Evolutionary conservation across 2,113 vertebrate genomes (phyloP).

Genomic region (Pungitius pungitius): DNA sequence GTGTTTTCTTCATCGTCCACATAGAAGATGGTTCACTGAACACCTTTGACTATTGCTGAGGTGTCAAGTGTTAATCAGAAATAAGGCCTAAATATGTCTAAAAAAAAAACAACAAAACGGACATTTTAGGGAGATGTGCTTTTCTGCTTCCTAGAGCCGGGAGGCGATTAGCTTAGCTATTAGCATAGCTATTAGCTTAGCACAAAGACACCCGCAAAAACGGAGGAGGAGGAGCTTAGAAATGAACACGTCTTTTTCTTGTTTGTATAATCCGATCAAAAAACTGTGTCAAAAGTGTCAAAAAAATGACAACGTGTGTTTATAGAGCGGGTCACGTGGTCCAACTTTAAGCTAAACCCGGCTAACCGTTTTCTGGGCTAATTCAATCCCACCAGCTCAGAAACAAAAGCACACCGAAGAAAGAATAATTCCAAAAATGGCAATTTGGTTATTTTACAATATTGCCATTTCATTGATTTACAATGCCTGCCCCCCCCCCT

Average conservation of each 20-base stretch:
- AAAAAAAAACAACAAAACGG: background rate
- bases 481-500: background rate
- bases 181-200: background rate
- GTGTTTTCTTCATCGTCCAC: slow-evolving; percentile 49
- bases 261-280: background rate
- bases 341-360: background rate
- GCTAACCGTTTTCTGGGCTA: background rate
- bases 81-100: slow-evolving; percentile 62
- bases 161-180: background rate
- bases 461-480: background rate
- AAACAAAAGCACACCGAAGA: background rate
- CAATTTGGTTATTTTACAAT: slow-evolving; percentile 8
- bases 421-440: slow-evolving; percentile 16
- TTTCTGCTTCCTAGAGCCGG: background rate
- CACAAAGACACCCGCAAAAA: background rate
- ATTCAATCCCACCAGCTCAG: background rate
- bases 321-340: background rate
- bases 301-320: background rate
- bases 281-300: background rate
- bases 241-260: background rate
- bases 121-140: slow-evolving; percentile 20
- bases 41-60: no score
- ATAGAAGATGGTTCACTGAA: slow-evolving; percentile 55
- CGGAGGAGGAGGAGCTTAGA: background rate
- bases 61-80: slow-evolving; percentile 62